Percentiles rank a stretch among this genome's conserved stretches.
phyloP scores from a whole-genome alignment of 2,888 invertebrate genomes.

The Tanypteryx hageni region DNA sequence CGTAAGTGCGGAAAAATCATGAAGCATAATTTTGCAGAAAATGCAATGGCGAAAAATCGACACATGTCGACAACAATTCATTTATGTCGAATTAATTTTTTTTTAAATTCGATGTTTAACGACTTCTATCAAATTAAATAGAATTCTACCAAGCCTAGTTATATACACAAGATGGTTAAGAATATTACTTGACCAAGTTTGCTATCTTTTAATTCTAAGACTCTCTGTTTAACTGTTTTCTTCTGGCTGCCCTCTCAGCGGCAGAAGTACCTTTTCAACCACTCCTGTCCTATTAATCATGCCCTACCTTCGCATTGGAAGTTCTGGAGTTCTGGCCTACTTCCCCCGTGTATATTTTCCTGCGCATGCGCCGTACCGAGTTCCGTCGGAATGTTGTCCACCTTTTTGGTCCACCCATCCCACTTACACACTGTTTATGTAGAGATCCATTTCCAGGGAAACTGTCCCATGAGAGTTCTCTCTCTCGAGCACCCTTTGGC shows the following conservation, averaged over 20 bases:
- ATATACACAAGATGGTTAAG: no score
- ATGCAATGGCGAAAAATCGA: no score
- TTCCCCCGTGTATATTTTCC: neutral
- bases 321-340: no score
- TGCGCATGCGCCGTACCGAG: neutral
- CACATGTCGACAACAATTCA: no score
- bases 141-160: no score
- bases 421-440: slow-evolving; percentile 8
- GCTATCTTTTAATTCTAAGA: neutral
- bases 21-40: no score
- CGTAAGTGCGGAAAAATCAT: no score
- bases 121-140: no score
- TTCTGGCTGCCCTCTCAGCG: neutral
- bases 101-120: no score
- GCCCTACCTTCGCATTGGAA: neutral
- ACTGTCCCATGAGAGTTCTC: neutral
- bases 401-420: neutral
- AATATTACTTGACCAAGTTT: no score
- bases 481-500: neutral
- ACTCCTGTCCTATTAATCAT: neutral
- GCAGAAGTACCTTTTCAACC: neutral
- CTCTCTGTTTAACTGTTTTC: neutral
- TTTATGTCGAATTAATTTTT: no score
- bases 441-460: neutral
- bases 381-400: neutral